phyloP scores from a whole-genome alignment of 2,113 vertebrate species.

The Podiceps cristatus region DNA sequence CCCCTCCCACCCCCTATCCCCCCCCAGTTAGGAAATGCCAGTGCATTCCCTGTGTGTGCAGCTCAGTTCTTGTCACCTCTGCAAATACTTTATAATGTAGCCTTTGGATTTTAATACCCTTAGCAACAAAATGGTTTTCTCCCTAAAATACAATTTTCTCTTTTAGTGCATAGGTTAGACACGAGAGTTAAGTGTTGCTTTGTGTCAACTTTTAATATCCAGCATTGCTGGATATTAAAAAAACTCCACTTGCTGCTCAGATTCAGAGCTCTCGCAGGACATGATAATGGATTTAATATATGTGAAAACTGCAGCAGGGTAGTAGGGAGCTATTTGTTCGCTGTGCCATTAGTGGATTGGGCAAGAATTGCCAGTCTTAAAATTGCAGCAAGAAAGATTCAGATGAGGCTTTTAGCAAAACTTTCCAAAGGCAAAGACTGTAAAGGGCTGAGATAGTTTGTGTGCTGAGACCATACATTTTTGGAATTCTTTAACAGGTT shows the following conservation, averaged over 20 bases:
- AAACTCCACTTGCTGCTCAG: background rate
- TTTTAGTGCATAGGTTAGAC: rapidly evolving
- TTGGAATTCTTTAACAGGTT: background rate
- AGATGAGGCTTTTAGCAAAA: background rate
- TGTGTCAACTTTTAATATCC: too few species aligned
- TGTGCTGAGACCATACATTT: background rate
- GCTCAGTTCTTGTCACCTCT: background rate
- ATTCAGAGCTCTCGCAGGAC: background rate
- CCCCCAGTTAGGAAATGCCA: background rate
- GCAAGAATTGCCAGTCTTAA: background rate
- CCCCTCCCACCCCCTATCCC: too few species aligned
- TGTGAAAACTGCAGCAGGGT: background rate
- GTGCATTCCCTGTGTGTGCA: background rate
- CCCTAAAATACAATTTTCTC: background rate
- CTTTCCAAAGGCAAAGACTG: background rate
- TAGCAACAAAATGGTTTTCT: background rate
- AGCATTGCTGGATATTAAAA: background rate
- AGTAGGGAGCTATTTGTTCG: background rate
- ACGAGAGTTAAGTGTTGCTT: background rate
- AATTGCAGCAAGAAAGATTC: background rate
- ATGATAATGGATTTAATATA: background rate
- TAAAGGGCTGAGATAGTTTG: background rate
- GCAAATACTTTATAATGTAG: background rate
- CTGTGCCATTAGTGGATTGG: background rate
- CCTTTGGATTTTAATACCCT: background rate